Evolutionary conservation across 2,888 invertebrate genomes (phyloP).

Genomic region (Caenorhabditis zanzibari): DNA sequence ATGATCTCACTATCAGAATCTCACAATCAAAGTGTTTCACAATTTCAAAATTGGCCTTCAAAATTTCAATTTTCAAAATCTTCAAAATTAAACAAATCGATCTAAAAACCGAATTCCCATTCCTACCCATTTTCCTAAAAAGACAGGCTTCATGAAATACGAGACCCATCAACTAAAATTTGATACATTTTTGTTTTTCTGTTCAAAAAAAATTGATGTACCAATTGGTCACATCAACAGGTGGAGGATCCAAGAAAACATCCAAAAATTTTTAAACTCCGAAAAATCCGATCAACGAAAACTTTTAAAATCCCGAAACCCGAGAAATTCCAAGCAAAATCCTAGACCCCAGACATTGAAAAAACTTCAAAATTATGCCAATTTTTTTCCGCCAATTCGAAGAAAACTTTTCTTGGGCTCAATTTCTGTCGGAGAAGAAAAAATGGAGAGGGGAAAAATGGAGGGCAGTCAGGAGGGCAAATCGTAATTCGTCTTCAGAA

Average conservation of each 20-base stretch:
- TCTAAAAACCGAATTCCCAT: not conserved
- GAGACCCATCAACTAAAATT: not conserved
- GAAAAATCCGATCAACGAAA: too few relatives aligned
- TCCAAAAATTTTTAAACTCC: too few relatives aligned
- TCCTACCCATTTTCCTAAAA: not conserved
- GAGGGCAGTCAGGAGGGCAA: constrained; percentile 4
- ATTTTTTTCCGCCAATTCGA: too few relatives aligned
- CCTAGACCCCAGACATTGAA: too few relatives aligned
- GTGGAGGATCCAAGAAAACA: too few relatives aligned
- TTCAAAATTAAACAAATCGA: not conserved
- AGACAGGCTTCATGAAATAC: not conserved
- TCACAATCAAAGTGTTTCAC: not conserved
- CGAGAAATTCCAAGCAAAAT: too few relatives aligned
- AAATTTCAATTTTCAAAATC: not conserved
- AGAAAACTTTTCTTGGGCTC: too few relatives aligned
- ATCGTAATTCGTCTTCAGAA: constrained; percentile 9
- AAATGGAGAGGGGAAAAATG: not conserved
- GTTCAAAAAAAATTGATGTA: not conserved
- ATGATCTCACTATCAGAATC: not conserved
- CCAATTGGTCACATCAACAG: too few relatives aligned
- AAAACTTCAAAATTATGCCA: too few relatives aligned
- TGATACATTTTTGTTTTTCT: not conserved
- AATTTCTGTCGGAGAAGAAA: too few relatives aligned
- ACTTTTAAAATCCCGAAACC: too few relatives aligned
- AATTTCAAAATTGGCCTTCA: not conserved